Evolutionary conservation across 2,888 invertebrate genomes (phyloP).

Genomic region (Cybosia mesomella): DNA sequence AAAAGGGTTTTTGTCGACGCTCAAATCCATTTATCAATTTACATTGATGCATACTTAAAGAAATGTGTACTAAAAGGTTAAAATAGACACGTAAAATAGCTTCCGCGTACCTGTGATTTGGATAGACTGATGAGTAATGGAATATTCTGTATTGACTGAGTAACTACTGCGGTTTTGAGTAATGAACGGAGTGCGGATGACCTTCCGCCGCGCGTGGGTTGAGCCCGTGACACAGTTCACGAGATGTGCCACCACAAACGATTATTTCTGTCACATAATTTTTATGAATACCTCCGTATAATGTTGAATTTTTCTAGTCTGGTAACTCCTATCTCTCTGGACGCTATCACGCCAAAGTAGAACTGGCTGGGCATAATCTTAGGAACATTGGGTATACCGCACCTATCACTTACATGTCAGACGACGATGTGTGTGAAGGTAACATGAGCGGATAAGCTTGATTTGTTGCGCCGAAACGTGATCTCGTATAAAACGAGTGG

Average conservation of each 20-base stretch:
- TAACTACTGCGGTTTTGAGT: conserved; percentile 61
- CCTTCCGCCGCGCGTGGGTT: conserved; percentile 81
- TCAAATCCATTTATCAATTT: conserved; percentile 53
- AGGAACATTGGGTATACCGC: neutral
- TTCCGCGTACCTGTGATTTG: conserved; percentile 11
- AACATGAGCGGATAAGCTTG: conserved; percentile 1
- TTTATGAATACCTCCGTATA: conserved; percentile 56
- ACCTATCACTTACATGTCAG: neutral
- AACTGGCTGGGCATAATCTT: neutral
- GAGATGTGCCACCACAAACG: conserved; percentile 70
- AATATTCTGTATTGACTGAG: conserved; percentile 50
- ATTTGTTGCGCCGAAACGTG: neutral
- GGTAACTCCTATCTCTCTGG: neutral
- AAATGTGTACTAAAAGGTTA: neutral
- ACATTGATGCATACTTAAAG: conserved; percentile 23
- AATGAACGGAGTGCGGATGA: conserved; percentile 74
- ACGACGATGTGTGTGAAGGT: too few species aligned
- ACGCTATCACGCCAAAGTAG: neutral
- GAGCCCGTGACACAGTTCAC: conserved; percentile 85
- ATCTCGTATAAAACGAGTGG: neutral
- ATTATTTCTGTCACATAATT: conserved; percentile 79
- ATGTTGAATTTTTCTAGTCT: conserved; percentile 20
- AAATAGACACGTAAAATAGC: conserved; percentile 1
- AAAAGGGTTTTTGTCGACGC: conserved; percentile 57
- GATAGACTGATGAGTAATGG: conserved; percentile 41